Conservation (phyloP, 2,797 vertebrate genomes). For the Phyllotis vaccarum region DNA sequence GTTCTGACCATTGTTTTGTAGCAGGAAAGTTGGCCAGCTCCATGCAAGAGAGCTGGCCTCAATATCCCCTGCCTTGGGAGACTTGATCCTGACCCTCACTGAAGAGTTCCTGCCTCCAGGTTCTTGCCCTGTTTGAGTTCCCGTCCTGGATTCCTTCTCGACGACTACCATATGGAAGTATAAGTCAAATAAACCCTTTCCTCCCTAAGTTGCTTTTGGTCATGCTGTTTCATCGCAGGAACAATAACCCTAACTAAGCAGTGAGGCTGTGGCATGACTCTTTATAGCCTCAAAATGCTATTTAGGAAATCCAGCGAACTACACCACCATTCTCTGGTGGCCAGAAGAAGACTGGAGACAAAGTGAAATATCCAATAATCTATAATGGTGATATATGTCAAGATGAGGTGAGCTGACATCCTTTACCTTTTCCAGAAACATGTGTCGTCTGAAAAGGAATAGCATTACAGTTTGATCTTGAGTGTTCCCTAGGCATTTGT, state of each 20-base stretch:
- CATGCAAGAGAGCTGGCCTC: not conserved
- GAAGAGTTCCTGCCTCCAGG: not conserved
- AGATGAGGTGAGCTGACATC: not conserved
- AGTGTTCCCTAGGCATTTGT: not conserved
- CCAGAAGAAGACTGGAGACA: not conserved
- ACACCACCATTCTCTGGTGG: not conserved
- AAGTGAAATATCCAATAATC: not conserved
- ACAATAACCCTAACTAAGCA: not conserved
- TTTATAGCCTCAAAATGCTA: not conserved
- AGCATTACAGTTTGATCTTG: not conserved
- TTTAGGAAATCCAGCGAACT: not conserved
- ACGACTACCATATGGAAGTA: too few species aligned
- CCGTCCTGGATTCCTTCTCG: not conserved
- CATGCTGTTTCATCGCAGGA: not conserved
- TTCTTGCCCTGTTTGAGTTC: not conserved
- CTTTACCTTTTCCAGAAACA: conserved; percentile 13
- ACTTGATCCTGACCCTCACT: not conserved
- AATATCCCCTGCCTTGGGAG: not conserved
- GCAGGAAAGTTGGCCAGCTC: not conserved
- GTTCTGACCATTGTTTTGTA: not conserved
- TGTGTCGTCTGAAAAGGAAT: not conserved
- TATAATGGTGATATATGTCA: not conserved
- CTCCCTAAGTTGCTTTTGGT: not conserved
- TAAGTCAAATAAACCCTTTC: not conserved
- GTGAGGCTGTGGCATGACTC: not conserved